These are phyloP conservation scores for Stenolophus ochropezus DNA, from an alignment of 2,888 invertebrate genomes.

Conservation along the genomic window DNA sequence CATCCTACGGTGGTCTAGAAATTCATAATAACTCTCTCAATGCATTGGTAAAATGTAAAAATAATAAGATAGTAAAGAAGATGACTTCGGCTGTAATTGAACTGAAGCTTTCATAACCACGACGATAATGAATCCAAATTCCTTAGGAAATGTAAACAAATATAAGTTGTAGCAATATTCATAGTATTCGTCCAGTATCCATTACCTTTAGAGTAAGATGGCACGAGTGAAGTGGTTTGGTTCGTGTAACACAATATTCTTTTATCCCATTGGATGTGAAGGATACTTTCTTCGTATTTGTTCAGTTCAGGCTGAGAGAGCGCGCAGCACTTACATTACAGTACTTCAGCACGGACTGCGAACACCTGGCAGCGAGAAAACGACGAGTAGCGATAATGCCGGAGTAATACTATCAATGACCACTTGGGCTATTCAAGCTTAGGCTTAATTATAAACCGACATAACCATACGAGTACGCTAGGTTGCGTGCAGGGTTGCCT, in stretches of 20 bases:
- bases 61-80: too few species aligned
- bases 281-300: conserved; percentile 37
- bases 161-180: too few species aligned
- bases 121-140: too few species aligned
- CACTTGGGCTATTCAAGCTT: not conserved
- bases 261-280: conserved; percentile 4
- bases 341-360: not conserved
- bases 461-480: not conserved
- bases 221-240: not conserved
- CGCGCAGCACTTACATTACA: not conserved
- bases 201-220: conserved; percentile 9
- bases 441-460: not conserved
- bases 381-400: conserved; percentile 1
- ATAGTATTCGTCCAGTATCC: not conserved
- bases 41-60: too few species aligned
- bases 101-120: too few species aligned
- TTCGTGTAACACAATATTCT: conserved; percentile 20
- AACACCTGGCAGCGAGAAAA: conserved; percentile 30
- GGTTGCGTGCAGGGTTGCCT: not conserved
- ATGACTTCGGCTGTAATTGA: too few species aligned
- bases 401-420: conserved; percentile 16
- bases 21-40: too few species aligned
- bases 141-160: too few species aligned
- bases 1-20: too few species aligned
- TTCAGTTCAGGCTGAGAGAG: conserved; percentile 11